Evolutionary conservation across 2,797 vertebrate genomes (phyloP), one percentile per base, ranked within the genome.

Genomic region (Heteromormyrus szaboi): DNA sequence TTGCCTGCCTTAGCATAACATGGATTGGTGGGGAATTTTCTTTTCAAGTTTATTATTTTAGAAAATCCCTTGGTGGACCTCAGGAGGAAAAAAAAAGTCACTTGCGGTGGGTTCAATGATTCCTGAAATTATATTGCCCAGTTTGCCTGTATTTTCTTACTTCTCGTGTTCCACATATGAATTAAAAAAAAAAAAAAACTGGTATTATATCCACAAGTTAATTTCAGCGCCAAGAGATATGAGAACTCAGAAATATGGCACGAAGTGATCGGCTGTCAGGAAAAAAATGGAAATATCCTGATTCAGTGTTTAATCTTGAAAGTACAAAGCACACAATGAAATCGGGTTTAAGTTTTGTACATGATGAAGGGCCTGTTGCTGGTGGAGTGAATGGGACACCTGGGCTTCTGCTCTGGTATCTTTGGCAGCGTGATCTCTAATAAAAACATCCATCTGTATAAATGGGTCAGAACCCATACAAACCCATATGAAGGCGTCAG

Each of bases 1-100:
- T 79, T 88, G 87, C 87, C 87, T 79, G 79, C 88, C 81, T 84
- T 89, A 85, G 83, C 54, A 85, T 68, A 85, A 89, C 81, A 85
- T 37, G 44, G 81, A 89, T 41, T 56, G 56, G 68, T 44, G 81
- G 56, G 17, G 48, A 65, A 85, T 89, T 85, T 85, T 89, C 46
- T 51, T 89, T 89, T 46, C n/a, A 85, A 48, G 79, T 89, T 81
- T 89, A 85, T 89, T 89, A 89, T 89, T 89, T 53, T 86, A 89
- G 54, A 89, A 89, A 85, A 59, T 89, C 81, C 56, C 54, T 68
- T 19, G 17, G 44, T 89, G 81, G 81, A 50, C 25, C 83, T 89
- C 88, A 17, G 22, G 62, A 87, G 50, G 87, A 22, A 46, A 85
- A 85, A 85, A 89, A 68, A 29, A 59, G 54, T 85, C 37, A 65